Evolutionary conservation across 2,113 vertebrate genomes (phyloP).

Genomic region (Syrrhaptes paradoxus): DNA sequence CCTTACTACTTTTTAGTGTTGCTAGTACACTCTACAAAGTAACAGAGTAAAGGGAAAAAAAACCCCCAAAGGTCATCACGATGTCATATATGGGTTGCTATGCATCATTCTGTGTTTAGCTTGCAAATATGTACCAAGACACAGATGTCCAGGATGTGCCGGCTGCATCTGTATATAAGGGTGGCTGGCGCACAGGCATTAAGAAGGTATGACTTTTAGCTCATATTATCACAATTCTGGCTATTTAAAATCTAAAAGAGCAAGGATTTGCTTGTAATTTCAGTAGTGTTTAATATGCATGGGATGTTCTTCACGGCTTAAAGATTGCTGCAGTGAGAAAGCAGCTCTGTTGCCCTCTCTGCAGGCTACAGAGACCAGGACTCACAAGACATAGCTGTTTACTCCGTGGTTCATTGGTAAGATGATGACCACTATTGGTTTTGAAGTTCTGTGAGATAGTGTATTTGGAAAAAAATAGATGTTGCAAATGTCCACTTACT

Average conservation of each 20-base stretch:
- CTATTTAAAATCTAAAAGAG: not conserved
- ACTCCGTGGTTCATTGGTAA: not conserved
- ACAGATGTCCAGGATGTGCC: not conserved
- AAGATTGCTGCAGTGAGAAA: not conserved
- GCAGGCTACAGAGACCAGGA: not conserved
- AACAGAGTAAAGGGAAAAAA: not conserved
- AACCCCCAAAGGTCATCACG: not conserved
- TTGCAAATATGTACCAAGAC: not conserved
- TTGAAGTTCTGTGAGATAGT: not conserved
- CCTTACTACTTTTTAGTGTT: not conserved
- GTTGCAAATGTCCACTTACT: not conserved
- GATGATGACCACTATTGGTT: not conserved
- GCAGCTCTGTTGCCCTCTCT: not conserved
- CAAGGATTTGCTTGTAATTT: not conserved
- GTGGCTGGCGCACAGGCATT: not conserved
- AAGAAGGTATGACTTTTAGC: not conserved
- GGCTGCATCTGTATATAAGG: not conserved
- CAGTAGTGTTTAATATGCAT: accelerated
- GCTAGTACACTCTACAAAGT: not conserved
- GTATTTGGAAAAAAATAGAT: not conserved
- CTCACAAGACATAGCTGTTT: not conserved
- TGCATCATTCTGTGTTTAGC: not conserved
- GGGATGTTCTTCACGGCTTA: not conserved
- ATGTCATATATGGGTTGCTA: accelerated
- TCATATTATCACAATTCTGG: not conserved